Evolutionary conservation across 2,113 vertebrate genomes (phyloP).

Genomic region (Crotalus tigris): DNA sequence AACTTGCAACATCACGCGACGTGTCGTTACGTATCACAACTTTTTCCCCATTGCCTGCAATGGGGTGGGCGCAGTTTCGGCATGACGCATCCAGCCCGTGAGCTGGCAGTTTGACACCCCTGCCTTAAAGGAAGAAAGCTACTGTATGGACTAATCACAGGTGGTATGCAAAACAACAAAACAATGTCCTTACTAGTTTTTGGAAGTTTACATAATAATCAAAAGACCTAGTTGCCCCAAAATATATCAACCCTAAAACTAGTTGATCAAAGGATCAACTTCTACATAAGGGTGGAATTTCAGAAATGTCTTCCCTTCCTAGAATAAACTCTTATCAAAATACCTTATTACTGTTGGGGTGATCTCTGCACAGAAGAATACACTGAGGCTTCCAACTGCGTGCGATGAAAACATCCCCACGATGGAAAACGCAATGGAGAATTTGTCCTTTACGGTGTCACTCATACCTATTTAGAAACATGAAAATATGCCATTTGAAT

Average conservation of each 20-base stretch:
- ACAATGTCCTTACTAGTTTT: background rate
- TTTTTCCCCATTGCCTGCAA: too few relatives aligned
- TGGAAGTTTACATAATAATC: background rate
- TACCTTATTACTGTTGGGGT: conserved; percentile 97
- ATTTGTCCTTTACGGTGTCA: conserved; percentile 90
- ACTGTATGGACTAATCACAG: background rate
- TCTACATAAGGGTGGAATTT: background rate
- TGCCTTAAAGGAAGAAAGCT: background rate
- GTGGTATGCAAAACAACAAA: background rate
- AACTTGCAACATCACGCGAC: too few relatives aligned
- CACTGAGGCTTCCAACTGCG: conserved; percentile 92
- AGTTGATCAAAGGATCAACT: background rate
- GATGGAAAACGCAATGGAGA: conserved; percentile 92
- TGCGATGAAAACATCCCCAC: conserved; percentile 98
- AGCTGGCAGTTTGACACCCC: too few relatives aligned
- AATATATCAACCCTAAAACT: background rate
- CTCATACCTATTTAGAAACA: conserved; percentile 78
- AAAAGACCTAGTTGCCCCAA: background rate
- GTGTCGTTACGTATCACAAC: too few relatives aligned
- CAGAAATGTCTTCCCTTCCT: background rate
- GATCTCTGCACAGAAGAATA: conserved; percentile 97
- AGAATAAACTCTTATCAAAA: conserved; percentile 21
- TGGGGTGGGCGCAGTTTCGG: too few relatives aligned
- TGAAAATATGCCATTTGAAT: background rate
- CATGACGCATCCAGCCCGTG: too few relatives aligned